Evolutionary conservation across 2,113 vertebrate species (phyloP).

Genomic region (Eretmochelys imbricata): DNA sequence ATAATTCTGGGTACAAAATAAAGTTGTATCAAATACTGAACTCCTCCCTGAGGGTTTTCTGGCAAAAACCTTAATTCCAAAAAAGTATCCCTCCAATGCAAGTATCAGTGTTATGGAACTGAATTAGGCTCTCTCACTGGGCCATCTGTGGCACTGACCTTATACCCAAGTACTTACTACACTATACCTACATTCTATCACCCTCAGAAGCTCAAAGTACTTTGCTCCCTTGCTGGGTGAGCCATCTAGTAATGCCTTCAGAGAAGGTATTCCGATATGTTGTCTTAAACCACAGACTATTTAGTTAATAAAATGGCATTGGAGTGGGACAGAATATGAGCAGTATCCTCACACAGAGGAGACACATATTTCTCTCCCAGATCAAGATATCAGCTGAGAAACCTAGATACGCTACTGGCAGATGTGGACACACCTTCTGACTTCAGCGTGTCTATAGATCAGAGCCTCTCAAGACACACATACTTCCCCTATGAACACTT

Average conservation of each 20-base stretch:
- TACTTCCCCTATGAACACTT: not conserved
- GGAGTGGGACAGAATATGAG: not conserved
- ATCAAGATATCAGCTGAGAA: not conserved
- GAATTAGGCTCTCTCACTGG: fast-evolving
- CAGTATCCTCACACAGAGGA: not conserved
- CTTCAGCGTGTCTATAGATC: too few relatives aligned
- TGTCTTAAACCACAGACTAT: not conserved
- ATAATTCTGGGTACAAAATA: not conserved
- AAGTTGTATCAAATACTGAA: not conserved
- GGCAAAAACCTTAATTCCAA: not conserved
- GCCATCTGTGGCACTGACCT: not conserved
- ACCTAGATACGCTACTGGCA: too few relatives aligned
- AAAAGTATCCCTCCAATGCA: not conserved
- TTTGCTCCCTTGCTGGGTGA: not conserved
- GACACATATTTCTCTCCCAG: not conserved
- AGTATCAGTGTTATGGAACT: not conserved
- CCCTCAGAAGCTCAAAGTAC: not conserved
- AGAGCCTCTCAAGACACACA: too few relatives aligned
- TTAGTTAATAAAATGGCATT: not conserved
- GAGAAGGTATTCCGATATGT: not conserved
- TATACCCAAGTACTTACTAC: too few relatives aligned
- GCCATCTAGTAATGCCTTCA: not conserved
- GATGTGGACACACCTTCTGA: too few relatives aligned
- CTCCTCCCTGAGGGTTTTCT: not conserved
- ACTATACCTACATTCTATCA: not conserved